Evolutionary conservation across 2,888 invertebrate species (phyloP), one percentile per base, ranked within the genome.

Genomic region (Hemistola chrysoprasaria): DNA sequence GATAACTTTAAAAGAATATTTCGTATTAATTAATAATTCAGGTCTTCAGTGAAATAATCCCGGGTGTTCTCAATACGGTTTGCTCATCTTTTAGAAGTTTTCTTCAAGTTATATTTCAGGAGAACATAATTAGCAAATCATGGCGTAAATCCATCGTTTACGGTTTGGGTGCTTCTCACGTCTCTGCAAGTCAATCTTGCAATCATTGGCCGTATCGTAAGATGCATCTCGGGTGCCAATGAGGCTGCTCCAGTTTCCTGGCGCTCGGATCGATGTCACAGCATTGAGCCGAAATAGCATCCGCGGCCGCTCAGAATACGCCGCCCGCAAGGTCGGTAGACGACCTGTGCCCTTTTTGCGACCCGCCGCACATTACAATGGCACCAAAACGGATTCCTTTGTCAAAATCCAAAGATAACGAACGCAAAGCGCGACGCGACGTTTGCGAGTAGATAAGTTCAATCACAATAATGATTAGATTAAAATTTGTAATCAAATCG

Each of bases 141-240:
- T 26, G 29, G 22, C 16, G 50, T 47, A 50, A 31, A 44, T 57
- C 46, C 52, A 55, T 54, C 52, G 47, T 40, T 50, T 53, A 53
- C 26, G 28, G 32, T 31, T 28, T 10, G 25, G 40, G 41, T 45
- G 47, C 51, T 50, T 37, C 56, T 49, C 53, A 55, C 50, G 56
- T 56, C 52, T 46, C 48, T 41, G 21, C 40, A 40, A 56, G 50
- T 62, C 61, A 64, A 72, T 73, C 65, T 72, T 68, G 79, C 76
- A 78, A 76, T 75, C 65, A 63, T 65, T 65, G 71, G 65, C 61
- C 53, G 61, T 55, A 52, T 52, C 49, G 54, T 49, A 53, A 53
- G 65, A 64, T 78, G 77, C 77, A 78, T 64, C 62, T 64, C 70
- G 75, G 75, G 76, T 83, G 83, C 80, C 82, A 83, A 83, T 69